Percentiles rank a stretch among this genome's conserved stretches.
Conservation (phyloP, 2,888 invertebrate genomes). For the Pasiphila rectangulata region DNA sequence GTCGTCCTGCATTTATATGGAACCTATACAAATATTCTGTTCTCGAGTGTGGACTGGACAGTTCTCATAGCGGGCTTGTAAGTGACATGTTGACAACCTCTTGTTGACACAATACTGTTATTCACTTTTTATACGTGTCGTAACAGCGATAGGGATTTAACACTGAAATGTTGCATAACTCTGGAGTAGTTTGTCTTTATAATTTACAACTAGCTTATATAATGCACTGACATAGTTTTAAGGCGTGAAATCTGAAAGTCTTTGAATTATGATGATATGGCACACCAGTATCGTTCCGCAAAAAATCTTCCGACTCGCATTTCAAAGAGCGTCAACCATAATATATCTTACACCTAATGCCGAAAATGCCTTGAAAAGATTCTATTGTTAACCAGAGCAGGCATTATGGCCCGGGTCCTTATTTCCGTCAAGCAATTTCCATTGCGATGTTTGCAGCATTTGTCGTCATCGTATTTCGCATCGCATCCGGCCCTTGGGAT, state of each 20-base stretch:
- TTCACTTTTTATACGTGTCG: conserved; percentile 10
- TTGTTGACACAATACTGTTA: conserved; percentile 18
- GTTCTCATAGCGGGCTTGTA: conserved; percentile 23
- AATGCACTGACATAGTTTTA: not conserved
- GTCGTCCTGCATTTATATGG: conserved; percentile 10
- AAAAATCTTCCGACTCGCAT: conserved; percentile 10
- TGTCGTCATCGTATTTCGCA: conserved; percentile 42
- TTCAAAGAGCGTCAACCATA: not conserved
- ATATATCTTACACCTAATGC: not conserved
- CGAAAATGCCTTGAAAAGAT: conserved; percentile 3
- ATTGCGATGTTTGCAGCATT: conserved; percentile 44
- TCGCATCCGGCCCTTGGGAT: conserved; percentile 38
- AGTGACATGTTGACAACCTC: conserved; percentile 23
- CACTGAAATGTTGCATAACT: not conserved
- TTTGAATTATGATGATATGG: not conserved
- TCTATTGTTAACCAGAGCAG: conserved; percentile 12
- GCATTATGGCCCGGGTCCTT: conserved; percentile 25
- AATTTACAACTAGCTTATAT: not conserved
- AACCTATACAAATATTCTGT: conserved; percentile 24
- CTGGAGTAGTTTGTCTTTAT: not conserved
- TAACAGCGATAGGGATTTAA: not conserved
- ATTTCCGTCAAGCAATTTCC: conserved; percentile 44
- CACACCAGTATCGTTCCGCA: conserved; percentile 4
- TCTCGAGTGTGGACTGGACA: conserved; percentile 23
- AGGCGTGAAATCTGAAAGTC: not conserved